Evolutionary conservation across 1,140 invertebrate species (phyloP).

Genomic region (Palaemon carinicauda): DNA sequence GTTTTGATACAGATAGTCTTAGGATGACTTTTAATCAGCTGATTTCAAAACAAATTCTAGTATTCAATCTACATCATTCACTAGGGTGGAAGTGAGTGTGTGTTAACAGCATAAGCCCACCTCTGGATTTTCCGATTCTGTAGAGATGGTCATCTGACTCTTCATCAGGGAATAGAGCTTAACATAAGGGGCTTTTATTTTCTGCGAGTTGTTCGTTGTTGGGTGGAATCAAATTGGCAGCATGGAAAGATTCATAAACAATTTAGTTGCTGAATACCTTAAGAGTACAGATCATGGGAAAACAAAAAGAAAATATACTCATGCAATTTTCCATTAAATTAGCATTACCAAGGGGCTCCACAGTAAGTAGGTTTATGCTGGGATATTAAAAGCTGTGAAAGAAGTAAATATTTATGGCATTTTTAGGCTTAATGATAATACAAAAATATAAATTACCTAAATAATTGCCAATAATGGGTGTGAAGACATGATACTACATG

Average conservation of each 20-base stretch:
- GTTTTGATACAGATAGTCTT: too few species aligned
- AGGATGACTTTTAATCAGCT: too few species aligned
- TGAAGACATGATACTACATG: too few species aligned
- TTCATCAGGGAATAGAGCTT: slow-evolving; percentile 94
- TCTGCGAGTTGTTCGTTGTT: slow-evolving; percentile 68
- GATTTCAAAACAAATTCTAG: too few species aligned
- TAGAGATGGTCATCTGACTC: slow-evolving; percentile 75
- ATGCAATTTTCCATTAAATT: neutral
- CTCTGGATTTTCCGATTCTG: slow-evolving; percentile 63
- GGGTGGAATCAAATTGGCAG: slow-evolving; percentile 43
- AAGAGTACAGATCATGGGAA: neutral
- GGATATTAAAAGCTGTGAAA: too few species aligned
- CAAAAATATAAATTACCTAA: too few species aligned
- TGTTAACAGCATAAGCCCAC: slow-evolving; percentile 58
- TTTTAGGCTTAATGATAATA: too few species aligned
- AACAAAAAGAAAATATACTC: neutral
- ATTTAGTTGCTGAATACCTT: neutral
- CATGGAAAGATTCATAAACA: slow-evolving; percentile 42
- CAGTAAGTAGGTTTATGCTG: too few species aligned
- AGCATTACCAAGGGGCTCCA: neutral
- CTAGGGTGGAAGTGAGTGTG: neutral
- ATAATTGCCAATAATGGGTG: too few species aligned
- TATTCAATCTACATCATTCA: too few species aligned
- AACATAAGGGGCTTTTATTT: slow-evolving; percentile 93
- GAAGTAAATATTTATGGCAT: too few species aligned